Evolutionary conservation across 2,113 vertebrate genomes (phyloP), one percentile per base, ranked within the genome.

Genomic region (Myrmecobius fasciatus): DNA sequence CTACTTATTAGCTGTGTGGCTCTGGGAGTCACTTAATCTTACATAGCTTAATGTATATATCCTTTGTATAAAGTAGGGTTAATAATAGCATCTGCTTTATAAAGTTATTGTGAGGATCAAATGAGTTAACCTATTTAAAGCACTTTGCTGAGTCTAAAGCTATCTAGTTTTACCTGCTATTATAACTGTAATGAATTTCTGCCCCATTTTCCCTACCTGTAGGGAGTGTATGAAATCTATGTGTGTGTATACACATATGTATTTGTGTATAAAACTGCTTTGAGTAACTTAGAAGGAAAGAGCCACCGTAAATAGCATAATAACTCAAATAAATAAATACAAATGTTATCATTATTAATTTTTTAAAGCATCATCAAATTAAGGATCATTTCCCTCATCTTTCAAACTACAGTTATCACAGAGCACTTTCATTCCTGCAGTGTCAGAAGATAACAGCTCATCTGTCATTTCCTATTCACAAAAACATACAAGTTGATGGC

Each of bases 311-410:
- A 95, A 90, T 52, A 48, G 2, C 49, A 47, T 48, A 54, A 46
- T n/a, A 25, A 26, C 2, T 53, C 53, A 53, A 54, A 54, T 25
- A 12, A 67, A 31, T 75, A 75, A 75, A n/a, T 17, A n/a, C n/a
- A 75, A n/a, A 75, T 75, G 60, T 75, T 75, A 75, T n/a, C 14
- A n/a, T 75, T 20, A 75, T 75, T 75, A 20, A 75, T 75, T 75
- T 36, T 75, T 75, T 5, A n/a, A 75, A 26, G 60, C 17, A n/a
- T 95, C 91, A 92, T 83, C 92, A 91, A 3, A 90, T 90, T 52
- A 89, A 92, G 92, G 26, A 89, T 53, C 52, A 56, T 31, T 9
- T 3, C 20, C 12, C n/a, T 22, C 51, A 48, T 31, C 54, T 97
- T 94, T 93, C 52, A 52, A 43, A 90, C 54, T 24, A 0, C 14